Evolutionary conservation across 2,888 invertebrate species (phyloP).

Genomic region (Muschampia plurimacula): DNA sequence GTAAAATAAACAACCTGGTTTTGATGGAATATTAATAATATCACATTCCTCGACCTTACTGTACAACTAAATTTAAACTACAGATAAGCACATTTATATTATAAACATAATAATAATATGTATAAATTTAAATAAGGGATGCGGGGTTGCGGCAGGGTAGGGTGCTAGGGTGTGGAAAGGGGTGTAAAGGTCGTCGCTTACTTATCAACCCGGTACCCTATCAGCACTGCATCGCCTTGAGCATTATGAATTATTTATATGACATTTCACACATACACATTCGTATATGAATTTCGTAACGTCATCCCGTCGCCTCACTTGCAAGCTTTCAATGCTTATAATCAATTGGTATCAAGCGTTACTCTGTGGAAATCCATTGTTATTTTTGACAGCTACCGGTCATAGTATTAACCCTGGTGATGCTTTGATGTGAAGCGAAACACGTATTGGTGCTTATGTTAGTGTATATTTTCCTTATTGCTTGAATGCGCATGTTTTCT

Average conservation of each 20-base stretch:
- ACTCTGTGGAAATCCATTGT: too few relatives aligned
- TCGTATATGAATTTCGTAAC: too few relatives aligned
- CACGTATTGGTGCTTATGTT: too few relatives aligned
- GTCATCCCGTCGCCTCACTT: too few relatives aligned
- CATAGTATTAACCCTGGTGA: too few relatives aligned
- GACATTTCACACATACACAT: too few relatives aligned
- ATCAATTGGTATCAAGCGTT: too few relatives aligned
- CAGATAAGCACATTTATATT: constrained; percentile 80
- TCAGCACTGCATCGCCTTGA: not conserved
- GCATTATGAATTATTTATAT: not conserved
- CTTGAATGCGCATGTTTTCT: too few relatives aligned
- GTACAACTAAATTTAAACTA: constrained; percentile 78
- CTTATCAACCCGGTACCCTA: not conserved
- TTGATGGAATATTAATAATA: constrained; percentile 84
- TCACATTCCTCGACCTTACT: constrained; percentile 83
- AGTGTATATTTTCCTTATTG: too few relatives aligned
- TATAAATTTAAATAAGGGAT: constrained; percentile 69
- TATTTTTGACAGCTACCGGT: too few relatives aligned
- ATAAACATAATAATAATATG: constrained; percentile 53
- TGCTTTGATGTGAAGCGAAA: too few relatives aligned
- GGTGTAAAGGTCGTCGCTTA: constrained; percentile 36
- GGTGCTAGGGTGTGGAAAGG: not conserved
- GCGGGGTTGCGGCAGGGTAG: constrained; percentile 44
- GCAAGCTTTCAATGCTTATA: too few relatives aligned
- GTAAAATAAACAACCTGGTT: constrained; percentile 62